These are phyloP conservation scores for Anoplius nigerrimus DNA, from an alignment of 2,888 invertebrate genomes.

Conservation along the genomic window DNA sequence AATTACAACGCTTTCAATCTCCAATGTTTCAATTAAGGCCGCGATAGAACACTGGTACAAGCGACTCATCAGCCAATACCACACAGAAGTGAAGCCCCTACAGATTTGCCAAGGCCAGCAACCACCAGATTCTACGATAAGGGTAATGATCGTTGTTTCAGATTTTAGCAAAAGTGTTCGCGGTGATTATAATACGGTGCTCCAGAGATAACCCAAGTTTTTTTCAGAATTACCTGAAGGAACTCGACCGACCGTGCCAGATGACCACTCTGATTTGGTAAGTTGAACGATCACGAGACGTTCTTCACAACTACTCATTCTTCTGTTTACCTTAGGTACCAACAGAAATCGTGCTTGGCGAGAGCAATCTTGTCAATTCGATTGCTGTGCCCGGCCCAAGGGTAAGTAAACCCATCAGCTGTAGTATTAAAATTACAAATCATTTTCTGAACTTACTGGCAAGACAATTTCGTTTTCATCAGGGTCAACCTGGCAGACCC, in stretches of 20 bases:
- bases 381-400: constrained; percentile 70
- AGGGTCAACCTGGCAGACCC: constrained; percentile 81
- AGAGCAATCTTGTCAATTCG: constrained; percentile 63
- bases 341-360: constrained; percentile 62
- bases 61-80: constrained; percentile 8
- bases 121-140: constrained; percentile 35
- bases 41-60: constrained; percentile 24
- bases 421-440: neutral
- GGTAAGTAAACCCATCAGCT: constrained; percentile 56
- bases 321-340: constrained; percentile 44
- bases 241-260: constrained; percentile 22
- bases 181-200: no score
- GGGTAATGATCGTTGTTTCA: constrained; percentile 34
- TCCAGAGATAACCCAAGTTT: neutral
- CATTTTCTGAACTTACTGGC: neutral
- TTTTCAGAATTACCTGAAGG: constrained; percentile 27
- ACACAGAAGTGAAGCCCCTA: constrained; percentile 29
- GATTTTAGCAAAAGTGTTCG: no score
- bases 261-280: constrained; percentile 25
- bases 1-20: no score
- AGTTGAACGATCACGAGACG: constrained; percentile 7
- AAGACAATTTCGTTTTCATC: constrained; percentile 35
- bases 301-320: neutral
- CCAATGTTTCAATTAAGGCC: constrained; percentile 15
- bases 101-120: constrained; percentile 34